Evolutionary conservation across 1,140 invertebrate genomes (phyloP), one percentile per base, ranked within the genome.

Genomic region (Drosophila parabipectinata): DNA sequence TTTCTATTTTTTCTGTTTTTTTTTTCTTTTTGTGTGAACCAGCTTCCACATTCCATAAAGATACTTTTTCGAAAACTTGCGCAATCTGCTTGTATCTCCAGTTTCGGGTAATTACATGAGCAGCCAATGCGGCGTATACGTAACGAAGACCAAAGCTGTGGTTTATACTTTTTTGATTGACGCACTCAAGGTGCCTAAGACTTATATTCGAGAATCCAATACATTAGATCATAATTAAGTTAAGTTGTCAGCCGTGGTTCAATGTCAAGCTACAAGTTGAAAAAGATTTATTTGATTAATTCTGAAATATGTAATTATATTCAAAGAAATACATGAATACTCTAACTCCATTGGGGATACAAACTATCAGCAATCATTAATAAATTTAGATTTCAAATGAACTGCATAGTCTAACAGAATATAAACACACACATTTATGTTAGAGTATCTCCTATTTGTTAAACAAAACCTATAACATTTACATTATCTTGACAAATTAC

Each of bases 1-100:
- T 57, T 63, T 44, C 10, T 24, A 24, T n/a, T 30, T 30, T 2
- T 21, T 21, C 21, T 21, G 21, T 21, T 18, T 57, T 30, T 57
- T 57, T 30, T 57, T 63, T 44, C 10, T 24, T 21, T 2, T 26
- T 6, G 12, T 58, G 55, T 9, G 32, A 14, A 51, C 44, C 59
- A 63, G 59, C 64, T 32, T 62, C 60, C 61, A 54, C 73, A 85
- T 85, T 64, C 74, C 68, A 58, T 53, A 74, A 69, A 57, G 54
- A 60, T 71, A 69, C 64, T 32, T 71, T 68, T 69, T 69, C 32
- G 48, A 57, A 50, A 26, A 34, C 44, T 63, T 69, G 51, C 67
- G 64, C 53, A 57, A 71, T 69, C 64, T 3, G 28, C 41, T 56
- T 12, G 50, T 68, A 69, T 69, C 62, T 68, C 30, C 37, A 39